phyloP scores from a whole-genome alignment of 2,888 invertebrate species.

The Adelphocoris suturalis region DNA sequence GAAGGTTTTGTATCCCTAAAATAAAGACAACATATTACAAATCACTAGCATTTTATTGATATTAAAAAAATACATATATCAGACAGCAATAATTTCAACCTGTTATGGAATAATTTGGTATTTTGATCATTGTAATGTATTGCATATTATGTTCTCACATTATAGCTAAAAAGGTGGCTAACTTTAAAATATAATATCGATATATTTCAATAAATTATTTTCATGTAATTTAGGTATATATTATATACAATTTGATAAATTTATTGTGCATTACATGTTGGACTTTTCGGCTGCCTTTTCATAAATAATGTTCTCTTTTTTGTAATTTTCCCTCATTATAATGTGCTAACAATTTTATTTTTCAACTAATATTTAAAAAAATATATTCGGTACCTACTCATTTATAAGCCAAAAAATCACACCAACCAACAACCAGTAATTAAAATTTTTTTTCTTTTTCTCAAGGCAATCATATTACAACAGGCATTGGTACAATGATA shows the following conservation, averaged over 20 bases:
- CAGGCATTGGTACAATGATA: conserved; percentile 52
- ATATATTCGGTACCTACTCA: conserved; percentile 55
- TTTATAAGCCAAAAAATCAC: conserved; percentile 65
- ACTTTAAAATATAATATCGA: conserved; percentile 46
- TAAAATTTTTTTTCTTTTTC: not conserved
- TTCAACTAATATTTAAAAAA: conserved; percentile 68
- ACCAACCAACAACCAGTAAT: conserved; percentile 63
- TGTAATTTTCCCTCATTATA: not conserved
- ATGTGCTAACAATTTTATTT: conserved; percentile 53
- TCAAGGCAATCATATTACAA: conserved; percentile 71
- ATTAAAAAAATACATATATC: conserved; percentile 71
- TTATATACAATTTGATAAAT: conserved; percentile 46
- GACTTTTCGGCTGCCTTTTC: conserved; percentile 12
- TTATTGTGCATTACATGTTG: conserved; percentile 54
- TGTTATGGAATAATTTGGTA: conserved; percentile 31
- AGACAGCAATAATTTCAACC: conserved; percentile 60
- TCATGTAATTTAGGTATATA: not conserved
- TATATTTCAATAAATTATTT: conserved; percentile 47
- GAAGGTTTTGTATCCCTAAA: not conserved
- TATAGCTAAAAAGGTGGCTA: conserved; percentile 27
- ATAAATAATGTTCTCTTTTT: conserved; percentile 25
- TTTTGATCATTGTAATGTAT: conserved; percentile 35
- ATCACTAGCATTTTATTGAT: conserved; percentile 68
- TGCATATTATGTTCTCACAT: conserved; percentile 33
- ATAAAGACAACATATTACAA: conserved; percentile 53